These are phyloP conservation scores for Drosophila albomicans DNA, from an alignment of 1,140 invertebrate genomes.

Conservation along the genomic window DNA sequence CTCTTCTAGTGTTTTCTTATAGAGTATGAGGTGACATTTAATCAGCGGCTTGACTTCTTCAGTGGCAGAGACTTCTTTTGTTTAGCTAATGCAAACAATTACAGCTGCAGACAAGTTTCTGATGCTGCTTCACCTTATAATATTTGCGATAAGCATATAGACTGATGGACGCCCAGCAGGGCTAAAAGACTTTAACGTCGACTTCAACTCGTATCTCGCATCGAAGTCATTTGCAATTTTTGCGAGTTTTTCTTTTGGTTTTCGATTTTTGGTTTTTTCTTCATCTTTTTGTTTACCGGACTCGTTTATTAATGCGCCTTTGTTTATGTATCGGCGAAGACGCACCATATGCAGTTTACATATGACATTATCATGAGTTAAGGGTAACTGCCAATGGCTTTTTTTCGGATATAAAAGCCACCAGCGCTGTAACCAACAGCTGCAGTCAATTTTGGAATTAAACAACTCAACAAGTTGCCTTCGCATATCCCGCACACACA, in stretches of 20 bases:
- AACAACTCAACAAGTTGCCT: slow-evolving; percentile 52
- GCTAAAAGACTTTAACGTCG: slow-evolving; percentile 10
- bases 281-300: slow-evolving; percentile 34
- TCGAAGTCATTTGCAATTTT: slow-evolving; percentile 42
- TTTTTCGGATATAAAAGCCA: slow-evolving; percentile 65
- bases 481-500: not conserved
- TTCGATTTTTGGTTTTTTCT: not conserved
- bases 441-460: slow-evolving; percentile 78
- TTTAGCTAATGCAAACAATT: slow-evolving; percentile 32
- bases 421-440: slow-evolving; percentile 34
- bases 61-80: slow-evolving; percentile 23
- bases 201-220: not conserved
- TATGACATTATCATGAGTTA: slow-evolving; percentile 68
- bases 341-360: slow-evolving; percentile 75
- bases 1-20: too few relatives aligned
- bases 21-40: slow-evolving; percentile 11
- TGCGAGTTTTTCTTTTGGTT: slow-evolving; percentile 46
- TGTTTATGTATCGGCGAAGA: slow-evolving; percentile 71
- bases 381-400: slow-evolving; percentile 1
- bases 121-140: slow-evolving; percentile 12
- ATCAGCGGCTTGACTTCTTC: slow-evolving; percentile 19
- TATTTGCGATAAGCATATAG: slow-evolving; percentile 27
- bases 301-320: slow-evolving; percentile 60
- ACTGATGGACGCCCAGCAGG: slow-evolving; percentile 24
- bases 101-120: not conserved